Percentiles rank a stretch among this genome's conserved stretches.
phyloP scores from a whole-genome alignment of 2,888 invertebrate species.

The Cerastis leucographa region DNA sequence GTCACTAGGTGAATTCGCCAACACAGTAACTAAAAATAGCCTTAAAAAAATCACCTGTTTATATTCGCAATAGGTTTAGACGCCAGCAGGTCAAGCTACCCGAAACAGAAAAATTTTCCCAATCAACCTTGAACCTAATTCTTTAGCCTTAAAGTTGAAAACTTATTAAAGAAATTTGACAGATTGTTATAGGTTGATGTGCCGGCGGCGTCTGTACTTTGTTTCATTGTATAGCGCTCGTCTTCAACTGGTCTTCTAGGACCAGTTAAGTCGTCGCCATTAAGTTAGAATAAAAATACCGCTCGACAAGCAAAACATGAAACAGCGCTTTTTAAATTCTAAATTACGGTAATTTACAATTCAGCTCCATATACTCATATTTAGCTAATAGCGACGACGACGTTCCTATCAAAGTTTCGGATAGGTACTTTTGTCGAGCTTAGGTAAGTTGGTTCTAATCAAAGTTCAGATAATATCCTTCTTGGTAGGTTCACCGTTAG shows the following conservation, averaged over 20 bases:
- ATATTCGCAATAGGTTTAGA: neutral
- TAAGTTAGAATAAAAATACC: neutral
- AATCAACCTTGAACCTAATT: too few species aligned
- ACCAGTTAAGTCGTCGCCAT: too few species aligned
- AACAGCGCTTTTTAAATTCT: neutral
- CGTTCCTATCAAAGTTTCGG: neutral
- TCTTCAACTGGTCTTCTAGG: neutral
- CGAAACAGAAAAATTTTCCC: too few species aligned
- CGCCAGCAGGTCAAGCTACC: too few species aligned
- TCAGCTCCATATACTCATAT: neutral
- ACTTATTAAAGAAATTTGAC: too few species aligned
- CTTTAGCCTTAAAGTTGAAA: too few species aligned
- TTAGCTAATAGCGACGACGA: neutral
- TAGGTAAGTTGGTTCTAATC: neutral
- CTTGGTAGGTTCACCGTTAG: neutral
- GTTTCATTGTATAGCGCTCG: neutral
- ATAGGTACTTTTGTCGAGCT: neutral
- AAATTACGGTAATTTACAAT: neutral
- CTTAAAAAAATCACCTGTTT: neutral
- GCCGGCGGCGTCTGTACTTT: too few species aligned
- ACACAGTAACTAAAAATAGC: neutral
- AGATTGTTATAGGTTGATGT: too few species aligned
- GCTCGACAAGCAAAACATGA: neutral
- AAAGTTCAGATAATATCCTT: neutral
- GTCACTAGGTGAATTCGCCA: neutral